A percentile compares a stretch with the other conserved stretches of the same genome.
Conservation (phyloP, 2,888 invertebrate genomes). For the Sepiola atlantica region DNA sequence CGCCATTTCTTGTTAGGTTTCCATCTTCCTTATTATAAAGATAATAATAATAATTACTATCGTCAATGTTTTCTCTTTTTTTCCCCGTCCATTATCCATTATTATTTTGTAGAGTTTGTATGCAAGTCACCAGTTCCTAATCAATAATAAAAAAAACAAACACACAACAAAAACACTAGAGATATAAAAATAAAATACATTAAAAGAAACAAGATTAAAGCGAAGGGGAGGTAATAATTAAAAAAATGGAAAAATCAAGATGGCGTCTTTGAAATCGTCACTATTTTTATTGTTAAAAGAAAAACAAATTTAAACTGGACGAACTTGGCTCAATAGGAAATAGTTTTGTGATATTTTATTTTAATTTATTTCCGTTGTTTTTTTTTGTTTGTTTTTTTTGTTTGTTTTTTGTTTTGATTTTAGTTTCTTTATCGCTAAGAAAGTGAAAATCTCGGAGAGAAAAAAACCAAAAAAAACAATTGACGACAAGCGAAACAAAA, state of each 20-base stretch:
- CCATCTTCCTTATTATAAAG: not conserved
- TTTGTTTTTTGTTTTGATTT: not conserved
- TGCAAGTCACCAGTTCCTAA: conserved; percentile 12
- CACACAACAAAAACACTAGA: not conserved
- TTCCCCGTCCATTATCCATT: not conserved
- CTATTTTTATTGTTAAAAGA: not conserved
- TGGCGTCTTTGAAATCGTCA: not conserved
- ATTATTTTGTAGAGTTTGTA: not conserved
- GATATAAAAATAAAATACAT: not conserved
- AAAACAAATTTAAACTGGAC: not conserved
- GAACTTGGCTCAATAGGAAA: not conserved
- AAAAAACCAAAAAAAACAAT: too few relatives aligned
- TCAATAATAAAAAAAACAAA: not conserved
- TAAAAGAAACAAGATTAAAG: not conserved
- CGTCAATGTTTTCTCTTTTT: not conserved
- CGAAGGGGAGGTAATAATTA: too few relatives aligned
- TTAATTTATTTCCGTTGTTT: not conserved
- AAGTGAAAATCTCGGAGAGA: too few relatives aligned
- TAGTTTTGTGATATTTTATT: not conserved
- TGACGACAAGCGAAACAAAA: too few relatives aligned
- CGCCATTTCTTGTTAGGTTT: not conserved
- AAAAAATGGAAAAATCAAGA: not conserved
- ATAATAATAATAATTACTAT: not conserved
- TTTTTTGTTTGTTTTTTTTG: not conserved
- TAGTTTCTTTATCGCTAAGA: not conserved